Conservation (phyloP, 2,888 invertebrate genomes). For the Ommatoiulus sabulosus region DNA sequence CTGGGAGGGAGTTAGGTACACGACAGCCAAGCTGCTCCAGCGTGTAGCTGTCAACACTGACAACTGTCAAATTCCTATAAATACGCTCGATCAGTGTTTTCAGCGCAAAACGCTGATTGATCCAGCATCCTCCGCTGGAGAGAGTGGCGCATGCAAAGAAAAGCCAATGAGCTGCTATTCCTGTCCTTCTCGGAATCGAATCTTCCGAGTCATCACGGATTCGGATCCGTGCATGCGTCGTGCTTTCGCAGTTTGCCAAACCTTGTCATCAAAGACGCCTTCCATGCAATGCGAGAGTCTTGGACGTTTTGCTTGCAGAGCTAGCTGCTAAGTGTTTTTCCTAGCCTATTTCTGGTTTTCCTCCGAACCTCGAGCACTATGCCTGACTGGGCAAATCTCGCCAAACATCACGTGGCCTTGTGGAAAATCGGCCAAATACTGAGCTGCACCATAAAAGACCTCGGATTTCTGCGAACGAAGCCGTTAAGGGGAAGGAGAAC, state of each 20-base stretch:
- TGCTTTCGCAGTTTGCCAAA: no score
- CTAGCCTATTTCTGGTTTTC: neutral
- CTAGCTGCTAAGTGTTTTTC: conserved; percentile 34
- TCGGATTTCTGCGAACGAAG: no score
- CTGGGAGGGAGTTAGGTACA: neutral
- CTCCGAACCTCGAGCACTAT: neutral
- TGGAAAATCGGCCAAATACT: neutral
- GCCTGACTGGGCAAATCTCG: neutral
- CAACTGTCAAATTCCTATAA: conserved; percentile 34
- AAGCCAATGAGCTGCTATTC: conserved; percentile 6
- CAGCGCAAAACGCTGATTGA: neutral
- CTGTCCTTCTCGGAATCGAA: conserved; percentile 5
- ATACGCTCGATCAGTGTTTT: conserved; percentile 27
- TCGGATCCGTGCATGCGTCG: neutral
- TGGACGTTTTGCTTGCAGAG: neutral
- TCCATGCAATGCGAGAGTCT: neutral
- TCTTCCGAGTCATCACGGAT: neutral
- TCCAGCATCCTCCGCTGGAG: neutral
- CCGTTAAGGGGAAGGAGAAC: no score
- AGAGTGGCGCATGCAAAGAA: neutral
- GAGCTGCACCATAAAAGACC: no score
- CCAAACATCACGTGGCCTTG: neutral
- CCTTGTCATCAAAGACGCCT: no score
- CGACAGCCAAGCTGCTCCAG: neutral
- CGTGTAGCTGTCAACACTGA: neutral